Base-by-base conservation (phyloP, 1,140 invertebrate species). In the Camponotus vicinus region DNA sequence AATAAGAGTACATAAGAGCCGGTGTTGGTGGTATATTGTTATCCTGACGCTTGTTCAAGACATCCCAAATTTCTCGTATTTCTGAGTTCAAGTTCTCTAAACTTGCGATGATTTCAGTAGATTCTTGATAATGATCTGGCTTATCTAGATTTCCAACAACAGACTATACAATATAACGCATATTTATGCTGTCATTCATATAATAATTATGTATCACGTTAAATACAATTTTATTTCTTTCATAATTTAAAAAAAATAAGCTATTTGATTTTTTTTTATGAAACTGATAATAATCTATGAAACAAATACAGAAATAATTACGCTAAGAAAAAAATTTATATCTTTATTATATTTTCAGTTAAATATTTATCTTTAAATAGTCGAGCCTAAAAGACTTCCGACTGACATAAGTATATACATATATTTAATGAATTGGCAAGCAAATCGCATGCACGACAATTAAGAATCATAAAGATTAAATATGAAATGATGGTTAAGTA, bases 51-150 rank as follows among this genome's bases (percentile, higher is more conserved):
- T 97, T 97, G 42, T 96, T 96, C 21, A 97, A 93, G 57, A 97
- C 96, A 55, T 96, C 96, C 95, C 97, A 96, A 79, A 97, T 97
- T 91, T 97, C 97, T 32, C 96, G 95, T 77, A 97, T 97, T 93
- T 97, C 97, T 0, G 96, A 96, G 92, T 97, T 97, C 5, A 97
- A 95, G 91, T 96, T 97, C 89, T 97, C 97, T 85, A 97, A 93
- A 88, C 96, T 97, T 79, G 97, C 96, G 45, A 97, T 97, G 85
- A 97, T 97, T 91, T 97, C 97, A 32, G 96, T 96, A 0, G 96
- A 96, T 92, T 97, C 96, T 93, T 97, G 96, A 88, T 96, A 96
- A 87, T 96, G 91, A 91, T 93, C 92, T 83, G 91, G 90, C 84
- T 92, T 93, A 89, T 93, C 93, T 93, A 63, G 49, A 92, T 83